phyloP scores from a whole-genome alignment of 2,888 invertebrate genomes.

The Eupithecia centaureata region DNA sequence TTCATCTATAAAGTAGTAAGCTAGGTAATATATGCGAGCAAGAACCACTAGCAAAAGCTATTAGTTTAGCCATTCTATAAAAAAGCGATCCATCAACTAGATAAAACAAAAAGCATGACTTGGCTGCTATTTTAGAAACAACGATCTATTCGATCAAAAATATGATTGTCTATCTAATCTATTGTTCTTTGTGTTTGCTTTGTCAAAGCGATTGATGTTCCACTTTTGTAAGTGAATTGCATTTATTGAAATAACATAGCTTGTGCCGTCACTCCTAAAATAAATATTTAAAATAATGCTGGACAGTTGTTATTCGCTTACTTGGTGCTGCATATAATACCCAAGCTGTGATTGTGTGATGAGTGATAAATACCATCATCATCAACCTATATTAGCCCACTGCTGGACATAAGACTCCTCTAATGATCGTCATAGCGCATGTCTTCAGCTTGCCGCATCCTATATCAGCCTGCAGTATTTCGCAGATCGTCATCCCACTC shows the following conservation, averaged over 20 bases:
- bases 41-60: background rate
- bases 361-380: background rate
- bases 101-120: constrained; percentile 31
- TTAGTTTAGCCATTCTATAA: constrained; percentile 1
- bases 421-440: no score
- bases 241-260: background rate
- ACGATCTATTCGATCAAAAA: background rate
- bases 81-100: constrained; percentile 29
- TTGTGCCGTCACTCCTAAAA: no score
- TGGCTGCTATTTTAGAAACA: background rate
- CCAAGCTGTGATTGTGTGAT: background rate
- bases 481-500: no score
- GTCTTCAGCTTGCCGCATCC: no score
- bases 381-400: no score
- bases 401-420: no score
- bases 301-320: no score
- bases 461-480: no score
- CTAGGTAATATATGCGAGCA: background rate
- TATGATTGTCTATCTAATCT: background rate
- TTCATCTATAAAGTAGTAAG: no score
- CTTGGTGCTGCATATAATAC: no score
- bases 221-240: background rate
- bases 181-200: background rate
- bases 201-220: background rate
- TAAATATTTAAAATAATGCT: background rate